These are phyloP conservation scores for Cyrtonyx montezumae DNA, from an alignment of 2,113 vertebrate species.

Conservation along the genomic window DNA sequence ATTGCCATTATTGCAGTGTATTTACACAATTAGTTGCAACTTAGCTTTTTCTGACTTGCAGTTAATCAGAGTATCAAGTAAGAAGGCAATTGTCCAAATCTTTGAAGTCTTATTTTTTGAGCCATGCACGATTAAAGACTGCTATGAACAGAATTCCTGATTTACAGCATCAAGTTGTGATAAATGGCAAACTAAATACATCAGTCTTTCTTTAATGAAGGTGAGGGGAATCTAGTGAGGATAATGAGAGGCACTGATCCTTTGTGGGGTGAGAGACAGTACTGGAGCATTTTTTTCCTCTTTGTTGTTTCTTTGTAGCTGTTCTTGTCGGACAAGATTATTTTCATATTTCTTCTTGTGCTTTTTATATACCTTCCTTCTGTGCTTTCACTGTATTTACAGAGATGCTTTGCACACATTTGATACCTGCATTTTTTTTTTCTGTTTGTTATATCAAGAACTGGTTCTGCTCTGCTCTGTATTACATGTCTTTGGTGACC, in stretches of 20 bases:
- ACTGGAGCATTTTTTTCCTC: background rate
- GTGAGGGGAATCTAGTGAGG: background rate
- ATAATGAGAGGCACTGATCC: background rate
- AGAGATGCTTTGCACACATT: background rate
- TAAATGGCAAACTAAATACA: background rate
- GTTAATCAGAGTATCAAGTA: background rate
- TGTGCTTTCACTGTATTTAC: fast-evolving
- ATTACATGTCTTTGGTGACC: background rate
- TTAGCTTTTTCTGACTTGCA: background rate
- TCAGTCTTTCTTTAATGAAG: background rate
- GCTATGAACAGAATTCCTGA: constrained; percentile 4
- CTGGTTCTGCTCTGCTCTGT: background rate
- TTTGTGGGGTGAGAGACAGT: background rate
- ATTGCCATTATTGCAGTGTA: background rate
- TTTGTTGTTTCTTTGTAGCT: background rate
- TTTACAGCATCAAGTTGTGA: background rate
- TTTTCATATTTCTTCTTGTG: background rate
- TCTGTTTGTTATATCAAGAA: background rate
- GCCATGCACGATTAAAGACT: background rate
- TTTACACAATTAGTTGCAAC: background rate
- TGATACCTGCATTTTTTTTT: background rate
- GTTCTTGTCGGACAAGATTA: background rate
- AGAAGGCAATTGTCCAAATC: background rate
- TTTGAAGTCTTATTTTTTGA: constrained; percentile 2
- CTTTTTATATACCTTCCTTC: background rate